A percentile compares a stretch with the other conserved stretches of the same genome.
These are phyloP conservation scores for Carpatolechia fugitivella DNA, from an alignment of 2,888 invertebrate genomes.

Conservation along the genomic window DNA sequence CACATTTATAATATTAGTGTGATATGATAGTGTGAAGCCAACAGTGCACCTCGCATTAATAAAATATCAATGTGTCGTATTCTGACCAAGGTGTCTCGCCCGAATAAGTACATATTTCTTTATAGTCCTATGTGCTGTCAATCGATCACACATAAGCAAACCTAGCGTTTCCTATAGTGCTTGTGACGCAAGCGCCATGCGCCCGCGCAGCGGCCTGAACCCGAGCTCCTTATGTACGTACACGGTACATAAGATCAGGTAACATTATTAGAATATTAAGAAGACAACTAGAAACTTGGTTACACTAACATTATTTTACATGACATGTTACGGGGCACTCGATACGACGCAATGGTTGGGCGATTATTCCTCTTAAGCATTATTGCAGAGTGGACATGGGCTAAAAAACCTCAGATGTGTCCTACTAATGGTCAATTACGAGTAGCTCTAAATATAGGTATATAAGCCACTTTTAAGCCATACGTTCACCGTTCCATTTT, in stretches of 20 bases:
- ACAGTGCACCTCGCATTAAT: no score
- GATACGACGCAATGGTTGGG: not conserved
- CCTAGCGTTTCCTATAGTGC: slow-evolving; percentile 20
- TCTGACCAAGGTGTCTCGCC: no score
- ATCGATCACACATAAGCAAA: not conserved
- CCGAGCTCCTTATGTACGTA: slow-evolving; percentile 44
- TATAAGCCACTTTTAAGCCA: not conserved
- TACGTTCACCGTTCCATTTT: not conserved
- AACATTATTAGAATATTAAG: slow-evolving; percentile 69
- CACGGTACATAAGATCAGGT: slow-evolving; percentile 57
- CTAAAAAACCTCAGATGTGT: no score
- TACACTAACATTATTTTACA: slow-evolving; percentile 64
- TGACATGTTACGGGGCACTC: slow-evolving; percentile 4
- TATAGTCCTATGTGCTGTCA: no score
- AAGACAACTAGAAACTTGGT: slow-evolving; percentile 76
- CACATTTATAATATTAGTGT: no score
- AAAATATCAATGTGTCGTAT: no score
- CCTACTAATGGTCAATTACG: slow-evolving; percentile 25
- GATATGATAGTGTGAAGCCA: no score
- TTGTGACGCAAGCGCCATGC: slow-evolving; percentile 22
- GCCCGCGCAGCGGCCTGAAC: slow-evolving; percentile 9
- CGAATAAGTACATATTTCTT: no score
- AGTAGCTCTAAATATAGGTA: not conserved
- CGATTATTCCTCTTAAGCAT: no score
- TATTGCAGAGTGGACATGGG: no score